Evolutionary conservation across 2,888 invertebrate species (phyloP), one percentile per base, ranked within the genome.

Genomic region (Crioceris asparagi): DNA sequence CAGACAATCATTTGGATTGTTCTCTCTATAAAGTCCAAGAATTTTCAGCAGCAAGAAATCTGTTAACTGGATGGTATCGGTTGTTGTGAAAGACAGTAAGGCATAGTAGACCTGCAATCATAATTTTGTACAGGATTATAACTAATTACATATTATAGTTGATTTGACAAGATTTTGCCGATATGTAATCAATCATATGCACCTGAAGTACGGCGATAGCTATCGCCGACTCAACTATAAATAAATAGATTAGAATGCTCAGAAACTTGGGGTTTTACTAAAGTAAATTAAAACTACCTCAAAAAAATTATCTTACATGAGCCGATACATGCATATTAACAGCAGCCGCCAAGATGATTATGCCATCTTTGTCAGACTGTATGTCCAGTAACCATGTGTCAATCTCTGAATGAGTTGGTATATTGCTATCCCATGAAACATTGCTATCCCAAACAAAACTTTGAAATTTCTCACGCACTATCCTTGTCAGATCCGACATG

Each of bases 351-450:
- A 88, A 70, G 36, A 91, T 65, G 51, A 85, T 69, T 5, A 86
- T 66, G 11, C 72, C 70, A 43, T 74, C 74, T 31, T 69, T 69
- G 29, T 75, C 77, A 36, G 70, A 68, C 48, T 85, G 83, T 66
- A 88, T 80, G 59, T 91, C 91, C 38, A 91, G 66, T 2, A 86
- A 67, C 72, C 79, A 76, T 8, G 81, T 71, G 45, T 80, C 78
- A 31, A 83, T 71, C 48, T 77, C 78, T 46, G 69, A 69, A 32
- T 71, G 69, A 49, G 14, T 12, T 27, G 27, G 3, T 3, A 27
- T 7, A 12, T 27, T 15, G 12, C 27, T 14, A 15, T 12, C 27
- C 27, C 27, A 15, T 27, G 27, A 3, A 3, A 27, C 12, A 12
- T 27, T 15, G 12, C 27, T 14, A 15, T 12, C 27, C 27, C 27